Conservation (phyloP, 2,888 invertebrate species). For the Chalcosyrphus nemorum region DNA sequence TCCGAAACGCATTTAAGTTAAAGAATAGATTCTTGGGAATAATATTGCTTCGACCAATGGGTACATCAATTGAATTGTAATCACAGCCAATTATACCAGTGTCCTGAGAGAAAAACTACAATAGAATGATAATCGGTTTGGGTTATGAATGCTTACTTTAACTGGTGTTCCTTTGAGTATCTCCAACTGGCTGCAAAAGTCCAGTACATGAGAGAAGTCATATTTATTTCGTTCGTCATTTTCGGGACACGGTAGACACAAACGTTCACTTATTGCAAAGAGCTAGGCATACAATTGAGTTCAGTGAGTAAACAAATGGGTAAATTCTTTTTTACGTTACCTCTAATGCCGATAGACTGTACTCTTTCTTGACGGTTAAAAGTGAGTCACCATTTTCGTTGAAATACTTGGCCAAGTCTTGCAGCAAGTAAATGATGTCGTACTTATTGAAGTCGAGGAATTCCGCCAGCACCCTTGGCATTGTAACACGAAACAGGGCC, state of each 20-base stretch:
- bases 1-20: constrained; percentile 92
- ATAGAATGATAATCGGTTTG: not conserved
- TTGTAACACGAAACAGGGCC: constrained; percentile 88
- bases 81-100: constrained; percentile 76
- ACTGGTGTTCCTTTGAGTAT: constrained; percentile 81
- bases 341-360: constrained; percentile 90
- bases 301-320: not conserved
- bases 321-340: constrained; percentile 81
- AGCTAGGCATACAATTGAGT: constrained; percentile 85
- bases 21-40: constrained; percentile 90
- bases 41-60: constrained; percentile 92
- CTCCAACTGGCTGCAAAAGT: constrained; percentile 91
- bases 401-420: constrained; percentile 90
- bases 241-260: constrained; percentile 92
- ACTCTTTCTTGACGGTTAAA: constrained; percentile 84
- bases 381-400: constrained; percentile 88
- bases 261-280: constrained; percentile 93
- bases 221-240: constrained; percentile 89
- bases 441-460: constrained; percentile 95
- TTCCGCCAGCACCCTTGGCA: constrained; percentile 91
- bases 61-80: constrained; percentile 81
- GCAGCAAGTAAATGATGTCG: constrained; percentile 92
- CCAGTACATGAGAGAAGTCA: constrained; percentile 95
- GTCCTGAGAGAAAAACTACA: constrained; percentile 68
- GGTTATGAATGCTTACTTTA: constrained; percentile 74